Conservation (phyloP, 2,888 invertebrate species). For the Ophioninae sp. region DNA sequence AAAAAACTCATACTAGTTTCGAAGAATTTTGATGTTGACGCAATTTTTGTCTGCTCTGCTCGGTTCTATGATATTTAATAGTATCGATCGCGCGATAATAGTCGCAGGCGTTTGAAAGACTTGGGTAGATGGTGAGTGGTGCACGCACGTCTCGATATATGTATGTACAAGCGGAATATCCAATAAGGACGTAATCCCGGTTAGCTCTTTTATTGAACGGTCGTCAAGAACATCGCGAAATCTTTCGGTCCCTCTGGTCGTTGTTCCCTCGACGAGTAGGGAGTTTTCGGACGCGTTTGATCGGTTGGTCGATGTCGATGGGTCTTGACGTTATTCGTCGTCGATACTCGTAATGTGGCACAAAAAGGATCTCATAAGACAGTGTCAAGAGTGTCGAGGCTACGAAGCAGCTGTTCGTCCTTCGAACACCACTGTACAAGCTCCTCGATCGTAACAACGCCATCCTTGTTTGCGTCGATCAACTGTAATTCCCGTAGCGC, state of each 20-base stretch:
- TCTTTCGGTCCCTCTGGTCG: constrained; percentile 1
- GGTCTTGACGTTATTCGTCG: constrained; percentile 4
- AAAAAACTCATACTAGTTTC: not conserved
- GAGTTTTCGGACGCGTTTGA: not conserved
- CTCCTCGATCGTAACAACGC: constrained; percentile 91
- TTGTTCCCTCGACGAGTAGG: constrained; percentile 21
- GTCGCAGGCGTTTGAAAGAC: constrained; percentile 73
- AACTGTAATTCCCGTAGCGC: constrained; percentile 82
- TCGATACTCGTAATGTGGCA: constrained; percentile 26
- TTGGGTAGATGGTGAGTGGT: constrained; percentile 73
- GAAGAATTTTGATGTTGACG: constrained; percentile 1
- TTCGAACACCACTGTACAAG: constrained; percentile 90
- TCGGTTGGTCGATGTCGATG: constrained; percentile 8
- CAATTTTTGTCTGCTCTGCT: not conserved
- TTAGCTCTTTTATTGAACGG: constrained; percentile 23
- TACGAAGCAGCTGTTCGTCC: constrained; percentile 87
- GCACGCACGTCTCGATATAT: constrained; percentile 65
- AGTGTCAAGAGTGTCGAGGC: constrained; percentile 88
- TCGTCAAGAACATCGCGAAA: constrained; percentile 6
- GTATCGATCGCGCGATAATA: constrained; percentile 47
- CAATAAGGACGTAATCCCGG: constrained; percentile 25
- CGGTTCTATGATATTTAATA: constrained; percentile 11
- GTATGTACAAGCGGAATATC: constrained; percentile 71
- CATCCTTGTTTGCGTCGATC: constrained; percentile 91
- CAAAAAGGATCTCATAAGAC: constrained; percentile 84